Evolutionary conservation across 2,113 vertebrate genomes (phyloP).

Genomic region (Rhinopomastus cyanomelas): DNA sequence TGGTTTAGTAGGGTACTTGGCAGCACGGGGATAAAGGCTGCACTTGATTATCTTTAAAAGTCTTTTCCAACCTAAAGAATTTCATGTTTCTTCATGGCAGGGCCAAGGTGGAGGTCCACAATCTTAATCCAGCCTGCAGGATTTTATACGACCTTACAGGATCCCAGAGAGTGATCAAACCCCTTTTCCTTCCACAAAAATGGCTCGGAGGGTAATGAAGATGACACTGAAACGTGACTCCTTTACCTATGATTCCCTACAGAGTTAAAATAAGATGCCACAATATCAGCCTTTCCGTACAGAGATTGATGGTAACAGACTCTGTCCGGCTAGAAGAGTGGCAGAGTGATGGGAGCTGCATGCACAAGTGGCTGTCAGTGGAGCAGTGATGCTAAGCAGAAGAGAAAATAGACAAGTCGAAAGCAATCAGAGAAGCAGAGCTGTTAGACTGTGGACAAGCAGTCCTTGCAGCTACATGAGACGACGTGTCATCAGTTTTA

Average conservation of each 20-base stretch:
- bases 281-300: not conserved
- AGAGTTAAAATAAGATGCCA: not conserved
- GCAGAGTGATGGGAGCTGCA: not conserved
- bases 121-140: not conserved
- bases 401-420: not conserved
- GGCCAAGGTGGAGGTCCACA: not conserved
- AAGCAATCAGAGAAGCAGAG: not conserved
- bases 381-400: not conserved
- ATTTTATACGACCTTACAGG: not conserved
- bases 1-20: not conserved
- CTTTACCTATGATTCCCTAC: not conserved
- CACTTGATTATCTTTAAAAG: not conserved
- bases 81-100: not conserved
- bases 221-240: not conserved
- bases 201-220: not conserved
- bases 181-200: not conserved
- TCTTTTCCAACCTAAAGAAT: not conserved
- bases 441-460: not conserved
- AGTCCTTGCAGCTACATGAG: not conserved
- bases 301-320: not conserved
- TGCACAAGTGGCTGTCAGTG: not conserved
- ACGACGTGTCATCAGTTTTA: not conserved
- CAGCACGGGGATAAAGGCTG: not conserved
- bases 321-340: not conserved
- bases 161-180: not conserved